Evolutionary conservation across 2,113 vertebrate species (phyloP).

Genomic region (Ahaetulla prasina): DNA sequence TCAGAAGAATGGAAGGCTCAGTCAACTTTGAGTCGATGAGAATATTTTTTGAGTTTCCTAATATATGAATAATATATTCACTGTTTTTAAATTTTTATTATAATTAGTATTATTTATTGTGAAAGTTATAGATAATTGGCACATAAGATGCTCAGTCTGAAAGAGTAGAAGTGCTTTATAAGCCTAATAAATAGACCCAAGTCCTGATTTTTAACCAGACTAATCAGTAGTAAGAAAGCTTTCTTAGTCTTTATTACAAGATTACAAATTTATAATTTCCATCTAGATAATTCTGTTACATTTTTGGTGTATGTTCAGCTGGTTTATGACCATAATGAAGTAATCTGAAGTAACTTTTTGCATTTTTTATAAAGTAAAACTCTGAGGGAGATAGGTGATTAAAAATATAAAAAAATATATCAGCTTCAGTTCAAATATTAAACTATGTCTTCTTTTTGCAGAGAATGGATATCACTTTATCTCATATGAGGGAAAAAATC

Average conservation of each 20-base stretch:
- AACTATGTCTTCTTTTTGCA: constrained; percentile 47
- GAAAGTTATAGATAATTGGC: not conserved
- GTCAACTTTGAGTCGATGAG: too few species aligned
- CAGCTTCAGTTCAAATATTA: not conserved
- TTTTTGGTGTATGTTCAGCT: not conserved
- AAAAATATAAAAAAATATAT: not conserved
- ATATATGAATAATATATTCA: not conserved
- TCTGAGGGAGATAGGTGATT: not conserved
- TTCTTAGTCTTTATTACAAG: not conserved
- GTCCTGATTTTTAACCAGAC: not conserved
- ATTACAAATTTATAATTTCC: constrained; percentile 5
- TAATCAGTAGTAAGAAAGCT: not conserved
- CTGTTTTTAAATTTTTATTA: not conserved
- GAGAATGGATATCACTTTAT: constrained; percentile 91
- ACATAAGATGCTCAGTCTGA: not conserved
- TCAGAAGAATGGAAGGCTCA: too few species aligned
- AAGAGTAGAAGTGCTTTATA: not conserved
- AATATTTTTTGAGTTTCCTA: not conserved
- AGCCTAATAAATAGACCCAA: not conserved
- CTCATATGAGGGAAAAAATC: constrained; percentile 84
- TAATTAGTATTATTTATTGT: not conserved
- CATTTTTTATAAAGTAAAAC: not conserved
- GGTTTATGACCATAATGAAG: not conserved
- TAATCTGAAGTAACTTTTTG: not conserved
- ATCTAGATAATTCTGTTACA: not conserved